These are phyloP conservation scores for Heliangelus exortis DNA, from an alignment of 2,797 vertebrate species.

Conservation along the genomic window DNA sequence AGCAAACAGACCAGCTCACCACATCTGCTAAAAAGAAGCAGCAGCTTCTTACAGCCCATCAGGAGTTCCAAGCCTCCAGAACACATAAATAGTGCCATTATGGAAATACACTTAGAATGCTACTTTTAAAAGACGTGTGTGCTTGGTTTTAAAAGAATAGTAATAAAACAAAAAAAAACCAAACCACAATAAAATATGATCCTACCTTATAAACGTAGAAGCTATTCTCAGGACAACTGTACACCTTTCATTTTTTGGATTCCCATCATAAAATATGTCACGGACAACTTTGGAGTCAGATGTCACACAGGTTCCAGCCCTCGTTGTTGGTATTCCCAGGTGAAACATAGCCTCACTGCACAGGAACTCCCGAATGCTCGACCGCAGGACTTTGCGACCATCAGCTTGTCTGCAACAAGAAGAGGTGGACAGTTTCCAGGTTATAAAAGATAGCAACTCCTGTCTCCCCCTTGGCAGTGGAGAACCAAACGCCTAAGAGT, in stretches of 20 bases:
- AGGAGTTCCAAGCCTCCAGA: not conserved
- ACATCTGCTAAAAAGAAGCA: not conserved
- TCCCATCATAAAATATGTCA: constrained; percentile 90
- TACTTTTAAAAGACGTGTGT: not conserved
- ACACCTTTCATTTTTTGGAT: constrained; percentile 88
- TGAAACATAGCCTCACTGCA: constrained; percentile 95
- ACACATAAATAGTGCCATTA: rapidly evolving
- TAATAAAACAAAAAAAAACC: not conserved
- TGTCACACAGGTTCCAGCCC: constrained; percentile 90
- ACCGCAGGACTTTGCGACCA: constrained; percentile 95
- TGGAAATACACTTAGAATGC: not conserved
- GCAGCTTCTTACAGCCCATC: not conserved
- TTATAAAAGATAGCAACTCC: not conserved
- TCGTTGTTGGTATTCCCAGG: constrained; percentile 91
- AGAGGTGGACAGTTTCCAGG: rapidly evolving
- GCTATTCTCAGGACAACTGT: constrained; percentile 93
- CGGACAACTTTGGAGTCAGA: constrained; percentile 88
- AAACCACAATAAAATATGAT: not conserved
- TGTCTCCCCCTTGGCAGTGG: not conserved
- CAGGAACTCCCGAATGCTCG: constrained; percentile 95
- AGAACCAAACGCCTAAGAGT: not conserved
- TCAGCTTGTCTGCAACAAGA: constrained; percentile 87
- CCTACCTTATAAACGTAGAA: constrained; percentile 92
- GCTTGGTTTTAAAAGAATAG: not conserved
- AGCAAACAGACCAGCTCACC: not conserved